Evolutionary conservation across 2,888 invertebrate genomes (phyloP).

Genomic region (Hetaerina titia): DNA sequence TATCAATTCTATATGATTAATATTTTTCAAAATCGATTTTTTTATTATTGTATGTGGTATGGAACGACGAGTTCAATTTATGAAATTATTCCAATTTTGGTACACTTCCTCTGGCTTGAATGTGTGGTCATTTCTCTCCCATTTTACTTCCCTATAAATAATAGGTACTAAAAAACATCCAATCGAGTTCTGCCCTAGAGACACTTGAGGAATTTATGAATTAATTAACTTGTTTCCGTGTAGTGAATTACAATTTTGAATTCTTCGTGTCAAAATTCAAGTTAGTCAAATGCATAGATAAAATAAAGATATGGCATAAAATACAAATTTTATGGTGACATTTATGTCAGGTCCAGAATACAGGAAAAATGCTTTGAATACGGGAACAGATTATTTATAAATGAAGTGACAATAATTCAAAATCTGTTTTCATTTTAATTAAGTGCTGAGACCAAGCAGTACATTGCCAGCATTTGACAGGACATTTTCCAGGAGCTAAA

Average conservation of each 20-base stretch:
- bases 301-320: neutral
- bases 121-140: no score
- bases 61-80: no score
- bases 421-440: slow-evolving; percentile 3
- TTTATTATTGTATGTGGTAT: no score
- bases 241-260: neutral
- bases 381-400: neutral
- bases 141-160: no score
- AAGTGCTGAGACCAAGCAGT: neutral
- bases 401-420: neutral
- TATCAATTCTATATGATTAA: no score
- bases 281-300: neutral
- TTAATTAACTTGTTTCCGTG: no score
- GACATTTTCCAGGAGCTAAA: neutral
- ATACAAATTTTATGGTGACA: neutral
- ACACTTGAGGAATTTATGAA: no score
- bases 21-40: no score
- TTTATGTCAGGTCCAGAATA: neutral
- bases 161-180: no score
- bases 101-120: no score
- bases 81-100: no score
- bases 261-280: neutral
- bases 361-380: neutral
- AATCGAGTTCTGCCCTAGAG: no score
- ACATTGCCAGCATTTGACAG: neutral